Evolutionary conservation across 2,797 vertebrate species (phyloP), one percentile per base, ranked within the genome.

Genomic region (Crocidura indochinensis): DNA sequence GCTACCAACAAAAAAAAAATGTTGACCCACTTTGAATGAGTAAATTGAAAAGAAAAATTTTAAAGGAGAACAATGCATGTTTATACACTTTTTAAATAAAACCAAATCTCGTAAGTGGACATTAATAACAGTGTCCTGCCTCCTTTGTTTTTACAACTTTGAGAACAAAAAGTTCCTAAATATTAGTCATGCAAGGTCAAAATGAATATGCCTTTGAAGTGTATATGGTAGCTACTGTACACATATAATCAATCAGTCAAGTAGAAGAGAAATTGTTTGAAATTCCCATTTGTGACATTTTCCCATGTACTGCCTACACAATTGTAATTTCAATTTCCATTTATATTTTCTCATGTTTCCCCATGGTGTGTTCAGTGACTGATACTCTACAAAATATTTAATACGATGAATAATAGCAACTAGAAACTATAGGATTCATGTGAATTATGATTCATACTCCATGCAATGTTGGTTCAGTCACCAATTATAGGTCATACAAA

Each of bases 41-140:
- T 96, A 96, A 84, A 91, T 96, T 96, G 94, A 93, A 95, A 97
- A 91, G 75, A 96, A 83, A 91, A 83, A 68, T 91, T 94, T 80
- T 84, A 91, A 96, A 95, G 96, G 97, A 97, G 95, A 97, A 96
- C 95, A 94, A 94, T 76, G 94, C 97, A 97, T 97, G 97, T 98
- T 98, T 98, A 97, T 97, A 98, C 91, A 94, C 93, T 97, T 98
- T 98, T 98, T 97, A 95, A 98, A 98, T 98, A 98, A 97, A 98
- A 97, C 92, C 96, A 96, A 96, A 97, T 93, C 98, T 98, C 98
- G 94, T 98, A 98, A 98, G 97, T 98, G 97, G 98, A 98, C 97
- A 98, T 97, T 97, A 97, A 97, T 97, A 92, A 97, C 96, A 97
- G 96, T 96, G 98, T 98, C 95, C 96, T 97, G 97, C 97, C 97